Conservation (phyloP, 2,113 vertebrate species). For the Zosterops hypoxanthus region DNA sequence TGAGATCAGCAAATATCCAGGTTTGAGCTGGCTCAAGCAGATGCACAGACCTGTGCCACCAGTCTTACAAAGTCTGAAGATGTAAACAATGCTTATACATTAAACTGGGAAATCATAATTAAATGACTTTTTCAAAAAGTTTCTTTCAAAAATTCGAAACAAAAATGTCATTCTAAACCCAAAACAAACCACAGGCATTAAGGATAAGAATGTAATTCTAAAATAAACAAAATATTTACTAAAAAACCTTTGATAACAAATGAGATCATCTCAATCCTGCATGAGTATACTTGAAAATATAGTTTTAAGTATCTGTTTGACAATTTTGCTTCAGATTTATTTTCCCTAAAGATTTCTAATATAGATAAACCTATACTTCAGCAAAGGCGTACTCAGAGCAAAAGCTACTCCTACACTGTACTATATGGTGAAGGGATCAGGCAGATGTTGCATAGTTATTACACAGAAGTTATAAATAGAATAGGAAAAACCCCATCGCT, state of each 20-base stretch:
- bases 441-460: constrained; percentile 15
- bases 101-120: not conserved
- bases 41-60: not conserved
- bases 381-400: not conserved
- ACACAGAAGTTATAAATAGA: not conserved
- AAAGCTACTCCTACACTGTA: not conserved
- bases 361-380: not conserved
- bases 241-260: not conserved
- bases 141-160: not conserved
- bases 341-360: not conserved
- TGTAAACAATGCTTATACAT: not conserved
- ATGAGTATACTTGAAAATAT: not conserved
- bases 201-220: not conserved
- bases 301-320: not conserved
- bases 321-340: not conserved
- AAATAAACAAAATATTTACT: not conserved
- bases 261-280: not conserved
- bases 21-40: not conserved
- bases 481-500: not conserved
- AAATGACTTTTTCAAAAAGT: not conserved
- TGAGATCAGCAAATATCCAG: not conserved
- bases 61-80: not conserved
- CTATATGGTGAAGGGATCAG: not conserved
- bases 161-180: not conserved
- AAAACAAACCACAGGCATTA: not conserved